Percentiles rank a stretch among this genome's conserved stretches.
phyloP scores from a whole-genome alignment of 2,797 vertebrate species.

The Typhlichthys subterraneus region DNA sequence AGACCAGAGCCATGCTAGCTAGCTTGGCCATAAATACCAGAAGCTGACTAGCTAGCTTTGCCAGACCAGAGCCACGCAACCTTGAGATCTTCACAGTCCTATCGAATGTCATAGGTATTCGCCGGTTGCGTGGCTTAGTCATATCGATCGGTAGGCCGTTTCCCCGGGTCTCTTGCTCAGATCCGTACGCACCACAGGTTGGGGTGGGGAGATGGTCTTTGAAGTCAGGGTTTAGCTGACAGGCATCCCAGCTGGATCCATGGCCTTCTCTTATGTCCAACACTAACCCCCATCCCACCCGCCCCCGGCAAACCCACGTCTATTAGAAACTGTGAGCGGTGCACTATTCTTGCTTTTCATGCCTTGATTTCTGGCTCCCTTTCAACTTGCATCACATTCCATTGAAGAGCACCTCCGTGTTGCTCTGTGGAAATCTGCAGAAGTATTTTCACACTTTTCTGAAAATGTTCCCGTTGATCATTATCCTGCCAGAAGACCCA shows the following conservation, averaged over 20 bases:
- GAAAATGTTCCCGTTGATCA: no score
- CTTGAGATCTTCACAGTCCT: conserved; percentile 51
- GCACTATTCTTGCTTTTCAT: conserved; percentile 38
- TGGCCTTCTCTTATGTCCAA: conserved; percentile 65
- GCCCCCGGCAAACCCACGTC: conserved; percentile 23
- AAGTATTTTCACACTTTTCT: no score
- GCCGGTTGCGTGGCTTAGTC: conserved; percentile 45
- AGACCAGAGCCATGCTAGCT: conserved; percentile 1
- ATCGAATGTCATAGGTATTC: conserved; percentile 60
- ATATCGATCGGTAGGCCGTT: conserved; percentile 63
- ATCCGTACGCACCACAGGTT: conserved; percentile 50
- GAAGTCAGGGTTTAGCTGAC: conserved; percentile 69
- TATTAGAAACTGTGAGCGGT: conserved; percentile 51
- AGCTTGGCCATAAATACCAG: conserved; percentile 8
- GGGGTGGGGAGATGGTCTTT: conserved; percentile 62
- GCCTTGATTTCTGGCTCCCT: conserved; percentile 29
- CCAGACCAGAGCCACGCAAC: conserved; percentile 39
- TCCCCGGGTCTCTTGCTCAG: conserved; percentile 38
- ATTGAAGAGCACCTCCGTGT: conserved; percentile 15
- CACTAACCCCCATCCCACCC: conserved; percentile 48
- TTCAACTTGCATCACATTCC: conserved; percentile 37
- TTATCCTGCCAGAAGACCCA: no score
- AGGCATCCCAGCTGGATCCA: conserved; percentile 61
- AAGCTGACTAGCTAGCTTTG: conserved; percentile 25
- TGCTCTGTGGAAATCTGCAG: conserved; percentile 6